Evolutionary conservation across 2,113 vertebrate genomes (phyloP).

Genomic region (Nycticorax nycticorax): DNA sequence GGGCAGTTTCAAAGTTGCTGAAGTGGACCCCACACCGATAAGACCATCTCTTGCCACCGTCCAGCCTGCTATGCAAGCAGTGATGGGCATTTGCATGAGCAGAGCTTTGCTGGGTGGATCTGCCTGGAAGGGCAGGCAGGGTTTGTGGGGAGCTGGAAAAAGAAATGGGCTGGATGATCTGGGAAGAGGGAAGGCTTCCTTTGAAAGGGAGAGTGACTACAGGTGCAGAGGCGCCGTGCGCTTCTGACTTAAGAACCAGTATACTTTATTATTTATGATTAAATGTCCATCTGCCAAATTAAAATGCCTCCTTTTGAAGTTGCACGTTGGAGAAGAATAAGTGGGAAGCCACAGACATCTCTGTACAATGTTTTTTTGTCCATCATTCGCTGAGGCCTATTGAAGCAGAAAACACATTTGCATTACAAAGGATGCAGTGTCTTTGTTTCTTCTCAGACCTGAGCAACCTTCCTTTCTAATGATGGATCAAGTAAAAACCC

Average conservation of each 20-base stretch:
- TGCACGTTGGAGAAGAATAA: background rate
- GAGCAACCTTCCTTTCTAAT: constrained; percentile 33
- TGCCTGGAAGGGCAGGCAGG: background rate
- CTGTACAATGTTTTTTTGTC: constrained; percentile 44
- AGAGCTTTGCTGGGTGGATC: background rate
- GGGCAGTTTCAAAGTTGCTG: background rate
- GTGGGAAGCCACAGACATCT: constrained; percentile 11
- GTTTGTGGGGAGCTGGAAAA: background rate
- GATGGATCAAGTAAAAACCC: constrained; percentile 1
- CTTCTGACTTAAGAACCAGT: background rate
- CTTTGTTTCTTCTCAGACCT: constrained; percentile 51
- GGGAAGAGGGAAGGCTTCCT: background rate
- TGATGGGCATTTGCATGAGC: accelerated
- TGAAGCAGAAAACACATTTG: constrained; percentile 58
- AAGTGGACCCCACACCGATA: accelerated
- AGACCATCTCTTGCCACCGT: background rate
- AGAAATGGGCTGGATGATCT: background rate
- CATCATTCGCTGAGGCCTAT: background rate
- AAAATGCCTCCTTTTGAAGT: constrained; percentile 54
- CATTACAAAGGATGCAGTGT: constrained; percentile 49
- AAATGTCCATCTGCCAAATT: constrained; percentile 59
- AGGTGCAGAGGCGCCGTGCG: background rate
- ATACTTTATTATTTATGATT: constrained; percentile 36
- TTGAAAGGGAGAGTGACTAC: background rate
- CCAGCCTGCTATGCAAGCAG: background rate